Evolutionary conservation across 2,797 vertebrate genomes (phyloP), one percentile per base, ranked within the genome.

Genomic region (Poeciliopsis gracilis): DNA sequence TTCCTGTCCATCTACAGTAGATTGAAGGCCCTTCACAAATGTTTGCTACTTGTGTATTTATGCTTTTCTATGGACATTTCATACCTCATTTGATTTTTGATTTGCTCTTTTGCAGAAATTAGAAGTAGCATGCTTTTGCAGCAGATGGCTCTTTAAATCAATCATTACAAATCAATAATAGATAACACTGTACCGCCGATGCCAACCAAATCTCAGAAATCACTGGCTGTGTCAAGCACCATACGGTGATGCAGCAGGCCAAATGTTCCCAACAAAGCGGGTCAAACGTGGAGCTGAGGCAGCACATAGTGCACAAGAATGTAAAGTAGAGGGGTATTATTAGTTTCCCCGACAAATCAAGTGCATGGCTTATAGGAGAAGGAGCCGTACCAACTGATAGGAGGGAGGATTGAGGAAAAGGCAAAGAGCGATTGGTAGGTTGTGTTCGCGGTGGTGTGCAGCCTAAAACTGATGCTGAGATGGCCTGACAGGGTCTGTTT

Each of bases 401-500:
- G 79, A 46, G 79, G 73, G 86, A 83, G 84, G 86, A 76, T 86
- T 82, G 74, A 84, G 36, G 10, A 67, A 23, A 89, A 81, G 85
- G 83, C 82, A 81, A 73, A 55, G 80, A 79, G 85, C 63, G 77
- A 90, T 91, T 75, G 90, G 89, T 84, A 63, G 86, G 88, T 82
- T 78, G 89, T 82, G 87, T 77, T 80, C 83, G 77, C 63, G 80
- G 87, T 90, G 88, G 78, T 88, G 84, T 79, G 88, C 81, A 41
- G 84, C 84, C 85, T 87, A 88, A 70, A 84, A 72, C 89, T 94
- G 95, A 95, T 12, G 88, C 72, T 95, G 92, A 96, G 91, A 77
- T 5, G 85, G 84, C 87, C 93, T 94, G 95, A 95, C 95, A 95
- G 94, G 87, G 89, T 94, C 91, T 91, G 93, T 92, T 94, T 94